These are phyloP conservation scores for Arvicanthis niloticus DNA, from an alignment of 2,113 vertebrate genomes.

Conservation along the genomic window DNA sequence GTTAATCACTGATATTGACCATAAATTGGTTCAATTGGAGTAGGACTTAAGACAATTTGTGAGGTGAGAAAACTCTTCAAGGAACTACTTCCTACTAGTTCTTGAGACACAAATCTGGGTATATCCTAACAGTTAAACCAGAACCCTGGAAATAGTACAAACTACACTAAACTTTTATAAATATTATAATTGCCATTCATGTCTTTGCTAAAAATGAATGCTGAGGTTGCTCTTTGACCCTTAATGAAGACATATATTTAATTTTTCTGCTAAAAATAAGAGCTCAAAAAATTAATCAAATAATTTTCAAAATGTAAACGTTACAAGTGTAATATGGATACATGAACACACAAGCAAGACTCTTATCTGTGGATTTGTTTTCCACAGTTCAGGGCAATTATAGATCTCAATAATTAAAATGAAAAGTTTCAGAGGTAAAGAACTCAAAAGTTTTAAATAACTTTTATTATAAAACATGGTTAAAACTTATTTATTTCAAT, in stretches of 20 bases:
- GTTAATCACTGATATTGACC: neutral
- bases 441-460: neutral
- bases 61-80: neutral
- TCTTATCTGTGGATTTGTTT: neutral
- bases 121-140: neutral
- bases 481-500: neutral
- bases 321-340: neutral
- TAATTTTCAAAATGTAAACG: conserved; percentile 40
- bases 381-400: neutral
- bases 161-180: neutral
- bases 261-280: conserved; percentile 28
- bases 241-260: conserved; percentile 15
- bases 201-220: conserved; percentile 19
- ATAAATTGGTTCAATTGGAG: conserved; percentile 22
- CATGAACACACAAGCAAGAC: neutral
- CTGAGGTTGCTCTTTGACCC: conserved; percentile 31
- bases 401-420: neutral
- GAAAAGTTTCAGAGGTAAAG: neutral
- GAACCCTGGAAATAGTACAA: conserved; percentile 6
- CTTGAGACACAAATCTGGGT: neutral
- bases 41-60: neutral
- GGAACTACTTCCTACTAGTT: conserved; percentile 30
- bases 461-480: neutral
- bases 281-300: neutral
- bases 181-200: neutral